These are phyloP conservation scores for Spongia lamella DNA, from an alignment of 37 sponge, comb jelly and placozoan genomes.

Conservation along the genomic window DNA sequence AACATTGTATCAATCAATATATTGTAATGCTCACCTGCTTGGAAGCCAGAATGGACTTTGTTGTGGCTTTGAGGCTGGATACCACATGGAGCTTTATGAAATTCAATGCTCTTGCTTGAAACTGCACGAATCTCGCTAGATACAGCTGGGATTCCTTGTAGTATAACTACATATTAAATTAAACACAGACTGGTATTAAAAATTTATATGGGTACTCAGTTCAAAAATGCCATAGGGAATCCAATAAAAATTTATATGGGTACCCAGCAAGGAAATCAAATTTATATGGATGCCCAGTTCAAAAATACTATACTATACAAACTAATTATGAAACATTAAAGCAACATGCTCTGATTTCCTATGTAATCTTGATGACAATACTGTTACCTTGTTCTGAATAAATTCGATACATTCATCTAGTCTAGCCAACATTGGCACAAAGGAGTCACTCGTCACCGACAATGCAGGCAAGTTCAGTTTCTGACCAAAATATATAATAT, in stretches of 20 bases:
- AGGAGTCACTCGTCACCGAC: constrained; percentile 69
- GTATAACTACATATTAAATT: constrained; percentile 56
- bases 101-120: constrained; percentile 75
- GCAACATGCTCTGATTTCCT: too few species aligned
- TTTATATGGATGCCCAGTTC: too few species aligned
- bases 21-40: constrained; percentile 23
- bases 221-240: too few species aligned
- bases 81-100: constrained; percentile 79
- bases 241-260: too few species aligned
- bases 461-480: constrained; percentile 74
- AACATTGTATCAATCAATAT: too few species aligned
- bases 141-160: constrained; percentile 96
- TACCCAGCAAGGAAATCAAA: too few species aligned
- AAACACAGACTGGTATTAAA: neutral
- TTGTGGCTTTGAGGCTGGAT: constrained; percentile 56
- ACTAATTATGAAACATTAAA: too few species aligned
- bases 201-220: neutral
- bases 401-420: constrained; percentile 97
- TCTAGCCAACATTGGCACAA: constrained; percentile 75
- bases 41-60: constrained; percentile 43
- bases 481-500: constrained; percentile 11
- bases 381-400: constrained; percentile 78
- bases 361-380: too few species aligned
- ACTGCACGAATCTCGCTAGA: constrained; percentile 81
- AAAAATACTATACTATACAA: too few species aligned